Evolutionary conservation across 2,888 invertebrate species (phyloP), one percentile per base, ranked within the genome.

Genomic region (Pterostichus niger): DNA sequence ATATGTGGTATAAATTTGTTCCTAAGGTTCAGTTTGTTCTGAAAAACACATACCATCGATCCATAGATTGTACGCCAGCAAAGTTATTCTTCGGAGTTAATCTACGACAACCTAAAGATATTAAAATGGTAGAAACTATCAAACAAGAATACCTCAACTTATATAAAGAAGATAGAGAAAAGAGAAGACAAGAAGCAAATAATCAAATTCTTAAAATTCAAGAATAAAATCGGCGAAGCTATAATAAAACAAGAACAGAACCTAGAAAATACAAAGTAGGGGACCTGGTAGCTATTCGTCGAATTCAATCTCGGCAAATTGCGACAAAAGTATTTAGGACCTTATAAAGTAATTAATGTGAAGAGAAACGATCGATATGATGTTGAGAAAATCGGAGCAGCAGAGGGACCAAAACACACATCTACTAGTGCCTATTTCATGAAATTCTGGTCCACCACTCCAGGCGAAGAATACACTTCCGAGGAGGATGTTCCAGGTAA

Each of bases 21-120:
- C 40, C 73, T 1, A 52, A 44, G 6, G 77, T 83, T 13, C 84
- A 85, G 31, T 44, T 35, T 13, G 84, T 71, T 79, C 44, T 84
- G 1, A 84, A 85, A 5, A 68, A 17, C 13, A 68, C 40, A 9
- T 68, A 68, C 35, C 68, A 68, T 6, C 5, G 68, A 68, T 35
- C 68, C 9, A 10, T 68, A 13, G 40, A 68, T 15, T 2, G 68
- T 9, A 35, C 68, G 5, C 68, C 68, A 9, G 31, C 40, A 6
- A 17, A 68, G 13, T 15, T 68, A 40, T 13, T 68, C 40, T 35
- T 64, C 13, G 64, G 64, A 11, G 64, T 64, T 2, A 33, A 64
- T 35, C 4, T 64, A 64, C 10, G 33, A 64, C 64, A 35, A 33
- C 64, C 64, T 9, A 33, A 64, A 64, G 33, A 64, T 31, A 31